These are phyloP conservation scores for Ichneumoninae sp. DNA, from an alignment of 2,888 invertebrate species.

Conservation along the genomic window DNA sequence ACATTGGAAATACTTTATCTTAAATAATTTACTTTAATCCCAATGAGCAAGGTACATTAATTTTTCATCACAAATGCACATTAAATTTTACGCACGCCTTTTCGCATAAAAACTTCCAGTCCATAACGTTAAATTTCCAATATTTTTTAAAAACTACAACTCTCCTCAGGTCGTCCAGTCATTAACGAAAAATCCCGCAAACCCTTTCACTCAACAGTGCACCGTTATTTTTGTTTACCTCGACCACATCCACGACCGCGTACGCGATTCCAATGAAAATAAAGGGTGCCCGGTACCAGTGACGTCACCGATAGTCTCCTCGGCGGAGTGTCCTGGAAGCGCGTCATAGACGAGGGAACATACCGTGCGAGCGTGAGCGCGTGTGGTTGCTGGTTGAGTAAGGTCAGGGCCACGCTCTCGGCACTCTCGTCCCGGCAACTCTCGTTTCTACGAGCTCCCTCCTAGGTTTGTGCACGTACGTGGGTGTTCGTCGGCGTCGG, in stretches of 20 bases:
- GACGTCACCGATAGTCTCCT: conserved; percentile 71
- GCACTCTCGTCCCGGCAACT: conserved; percentile 64
- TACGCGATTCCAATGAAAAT: conserved; percentile 7
- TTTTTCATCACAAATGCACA: too few species aligned
- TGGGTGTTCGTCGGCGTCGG: conserved; percentile 48
- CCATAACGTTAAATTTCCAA: too few species aligned
- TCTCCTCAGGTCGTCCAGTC: background rate
- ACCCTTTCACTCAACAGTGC: background rate
- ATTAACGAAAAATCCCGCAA: background rate
- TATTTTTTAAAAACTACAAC: too few species aligned
- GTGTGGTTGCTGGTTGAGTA: conserved; percentile 72
- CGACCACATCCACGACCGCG: background rate
- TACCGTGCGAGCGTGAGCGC: conserved; percentile 44
- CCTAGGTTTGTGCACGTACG: conserved; percentile 47
- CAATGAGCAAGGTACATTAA: too few species aligned
- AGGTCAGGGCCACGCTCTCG: conserved; percentile 79
- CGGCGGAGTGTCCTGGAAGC: conserved; percentile 62
- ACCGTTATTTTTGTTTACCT: background rate
- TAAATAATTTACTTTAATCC: too few species aligned
- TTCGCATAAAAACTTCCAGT: too few species aligned
- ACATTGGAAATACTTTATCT: too few species aligned
- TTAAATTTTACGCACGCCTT: too few species aligned
- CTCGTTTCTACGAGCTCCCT: conserved; percentile 57
- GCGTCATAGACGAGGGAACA: conserved; percentile 67
- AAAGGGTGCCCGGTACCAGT: conserved; percentile 66